Evolutionary conservation across 2,113 vertebrate species (phyloP).

Genomic region (Rhea americana): DNA sequence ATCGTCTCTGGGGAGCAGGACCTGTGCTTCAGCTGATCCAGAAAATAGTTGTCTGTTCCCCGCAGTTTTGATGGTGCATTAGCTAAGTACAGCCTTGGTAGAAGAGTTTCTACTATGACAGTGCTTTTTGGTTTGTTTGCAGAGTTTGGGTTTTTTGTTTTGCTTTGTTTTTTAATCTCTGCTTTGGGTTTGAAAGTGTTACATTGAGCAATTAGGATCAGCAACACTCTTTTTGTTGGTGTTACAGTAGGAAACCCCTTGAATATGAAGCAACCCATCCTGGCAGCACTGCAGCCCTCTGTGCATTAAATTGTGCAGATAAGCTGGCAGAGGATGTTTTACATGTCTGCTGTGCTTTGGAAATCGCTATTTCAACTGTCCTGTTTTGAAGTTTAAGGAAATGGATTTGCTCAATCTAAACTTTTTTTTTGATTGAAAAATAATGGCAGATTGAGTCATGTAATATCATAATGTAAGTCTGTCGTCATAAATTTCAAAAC

Average conservation of each 20-base stretch:
- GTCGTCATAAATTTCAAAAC: neutral
- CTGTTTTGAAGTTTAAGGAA: slow-evolving; percentile 12
- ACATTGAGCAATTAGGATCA: neutral
- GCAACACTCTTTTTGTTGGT: neutral
- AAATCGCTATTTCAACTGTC: neutral
- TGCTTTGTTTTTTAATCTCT: neutral
- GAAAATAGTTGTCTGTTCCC: neutral
- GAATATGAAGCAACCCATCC: neutral
- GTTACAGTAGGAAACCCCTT: neutral
- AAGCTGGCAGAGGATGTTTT: neutral
- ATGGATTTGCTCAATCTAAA: neutral
- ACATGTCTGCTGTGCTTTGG: neutral
- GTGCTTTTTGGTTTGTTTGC: neutral
- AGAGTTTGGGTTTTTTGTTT: fast-evolving
- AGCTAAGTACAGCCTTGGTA: neutral
- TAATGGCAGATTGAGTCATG: neutral
- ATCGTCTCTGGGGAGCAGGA: neutral
- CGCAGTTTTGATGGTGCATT: neutral
- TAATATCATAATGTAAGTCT: neutral
- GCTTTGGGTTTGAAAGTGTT: neutral
- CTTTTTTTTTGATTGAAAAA: slow-evolving; percentile 8
- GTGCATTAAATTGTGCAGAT: neutral
- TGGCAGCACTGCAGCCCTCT: neutral
- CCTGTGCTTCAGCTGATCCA: neutral
- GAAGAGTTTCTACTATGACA: neutral